Conservation (phyloP, 2,113 vertebrate genomes). For the Agelaius tricolor region DNA sequence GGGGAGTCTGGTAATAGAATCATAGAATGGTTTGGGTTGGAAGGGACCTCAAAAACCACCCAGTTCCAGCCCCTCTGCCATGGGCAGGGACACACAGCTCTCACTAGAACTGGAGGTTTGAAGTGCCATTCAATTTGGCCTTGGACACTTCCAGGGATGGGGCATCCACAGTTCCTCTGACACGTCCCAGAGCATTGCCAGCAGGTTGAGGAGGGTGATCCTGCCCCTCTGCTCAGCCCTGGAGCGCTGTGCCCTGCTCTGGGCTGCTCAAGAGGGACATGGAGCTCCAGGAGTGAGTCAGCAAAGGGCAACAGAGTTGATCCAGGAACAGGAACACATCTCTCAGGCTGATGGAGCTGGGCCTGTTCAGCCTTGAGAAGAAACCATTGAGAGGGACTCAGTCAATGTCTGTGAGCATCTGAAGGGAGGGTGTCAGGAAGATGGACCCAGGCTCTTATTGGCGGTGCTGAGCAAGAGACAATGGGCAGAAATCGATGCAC, state of each 20-base stretch:
- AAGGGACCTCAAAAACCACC: neutral
- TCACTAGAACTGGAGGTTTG: too few relatives aligned
- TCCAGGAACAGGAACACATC: neutral
- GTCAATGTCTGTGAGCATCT: neutral
- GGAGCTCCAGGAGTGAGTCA: neutral
- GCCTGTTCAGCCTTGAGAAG: neutral
- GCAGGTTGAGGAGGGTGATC: neutral
- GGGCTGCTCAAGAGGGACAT: neutral
- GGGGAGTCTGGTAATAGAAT: neutral
- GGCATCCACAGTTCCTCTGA: neutral
- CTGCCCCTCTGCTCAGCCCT: neutral
- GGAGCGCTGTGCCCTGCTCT: neutral
- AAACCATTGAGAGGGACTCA: neutral
- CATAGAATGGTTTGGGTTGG: neutral
- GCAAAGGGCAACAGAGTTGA: neutral
- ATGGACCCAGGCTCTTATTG: too few relatives aligned
- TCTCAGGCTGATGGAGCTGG: neutral
- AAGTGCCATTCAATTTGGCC: fast-evolving
- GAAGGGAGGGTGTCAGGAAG: neutral
- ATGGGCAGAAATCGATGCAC: neutral
- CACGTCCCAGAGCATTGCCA: neutral
- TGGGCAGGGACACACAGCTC: neutral
- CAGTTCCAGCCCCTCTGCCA: neutral
- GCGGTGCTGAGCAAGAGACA: neutral
- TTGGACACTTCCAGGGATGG: neutral